Evolutionary conservation across 92 coral and sea anemone genomes (phyloP), one percentile per base, ranked within the genome.

Genomic region (Bergia sp.): DNA sequence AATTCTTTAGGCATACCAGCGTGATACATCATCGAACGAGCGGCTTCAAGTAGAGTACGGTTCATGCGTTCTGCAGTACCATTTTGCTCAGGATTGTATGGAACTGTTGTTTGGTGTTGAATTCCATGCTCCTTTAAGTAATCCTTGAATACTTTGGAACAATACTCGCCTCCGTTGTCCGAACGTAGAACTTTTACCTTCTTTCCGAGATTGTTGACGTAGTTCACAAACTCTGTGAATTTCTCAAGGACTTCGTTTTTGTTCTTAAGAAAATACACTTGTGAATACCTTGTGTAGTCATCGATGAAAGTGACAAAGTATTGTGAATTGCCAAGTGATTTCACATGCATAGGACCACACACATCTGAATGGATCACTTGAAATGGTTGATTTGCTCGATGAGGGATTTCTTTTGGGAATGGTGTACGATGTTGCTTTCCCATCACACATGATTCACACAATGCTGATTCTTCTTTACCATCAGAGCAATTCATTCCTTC

Each of bases 11-110:
- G 86, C 58, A 88, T 41, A 37, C 38, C 41, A 11, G 86, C 64
- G 80, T 88, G 90, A 12, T 86, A 65, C 72, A 88, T 61, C 86
- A 65, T 88, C 11, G 90, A 88, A n/a, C 90, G 43, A 57, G 85
- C 84, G 40, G 80, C 38, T 64, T 88, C 86, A 23, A 88, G 43
- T 15, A 90, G 40, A 11, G 92, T 88, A 29, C 90, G 86, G 41
- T 88, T 88, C 86, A 79, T 88, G 45, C 90, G 39, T 58, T 88
- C 92, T 76, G 92, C 92, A 37, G 85, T 89, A 39, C 92, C 92
- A 50, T 85, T 88, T 29, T 88, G 80, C 9, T 57, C 67, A 44
- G 90, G 90, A 50, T 80, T 88, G 45, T 80, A 88, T 39, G 86
- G 90, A 29, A 88, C 79, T 58, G 86, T 88, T 49, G 43, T 38